Conservation (phyloP, 2,888 invertebrate species). For the Phasia obesa region DNA sequence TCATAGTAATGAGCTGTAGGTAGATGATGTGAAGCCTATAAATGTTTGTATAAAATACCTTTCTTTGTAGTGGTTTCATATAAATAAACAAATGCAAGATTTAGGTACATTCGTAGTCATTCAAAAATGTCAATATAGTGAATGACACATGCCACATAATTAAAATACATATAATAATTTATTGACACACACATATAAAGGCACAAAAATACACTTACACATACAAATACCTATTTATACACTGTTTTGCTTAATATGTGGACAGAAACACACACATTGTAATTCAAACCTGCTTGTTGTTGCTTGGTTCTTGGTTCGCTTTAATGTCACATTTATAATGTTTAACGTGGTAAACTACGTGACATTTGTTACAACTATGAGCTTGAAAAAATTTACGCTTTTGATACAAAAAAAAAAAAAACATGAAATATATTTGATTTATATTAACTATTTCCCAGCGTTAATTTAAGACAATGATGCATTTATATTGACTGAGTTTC, state of each 20-base stretch:
- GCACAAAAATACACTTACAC: slow-evolving; percentile 27
- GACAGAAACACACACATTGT: slow-evolving; percentile 13
- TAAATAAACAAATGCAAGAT: slow-evolving; percentile 34
- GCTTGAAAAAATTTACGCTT: background rate
- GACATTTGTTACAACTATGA: slow-evolving; percentile 54
- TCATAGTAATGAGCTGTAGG: background rate
- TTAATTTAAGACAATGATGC: too few species aligned
- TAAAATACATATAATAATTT: slow-evolving; percentile 77
- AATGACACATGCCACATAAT: slow-evolving; percentile 77
- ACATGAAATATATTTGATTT: background rate
- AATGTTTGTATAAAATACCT: slow-evolving; percentile 23
- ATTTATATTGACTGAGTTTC: too few species aligned
- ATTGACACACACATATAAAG: slow-evolving; percentile 38
- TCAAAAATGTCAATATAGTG: slow-evolving; percentile 62
- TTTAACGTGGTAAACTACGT: slow-evolving; percentile 60
- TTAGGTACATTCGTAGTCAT: background rate
- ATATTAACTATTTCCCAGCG: background rate
- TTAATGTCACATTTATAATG: slow-evolving; percentile 57
- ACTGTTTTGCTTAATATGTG: background rate
- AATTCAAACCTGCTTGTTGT: slow-evolving; percentile 60
- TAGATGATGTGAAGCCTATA: background rate
- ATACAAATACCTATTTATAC: background rate
- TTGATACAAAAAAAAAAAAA: slow-evolving; percentile 10
- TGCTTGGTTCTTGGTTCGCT: slow-evolving; percentile 36
- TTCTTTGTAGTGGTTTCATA: slow-evolving; percentile 1